phyloP scores from a whole-genome alignment of 1,140 invertebrate species.

The Drosophila eugracilis region DNA sequence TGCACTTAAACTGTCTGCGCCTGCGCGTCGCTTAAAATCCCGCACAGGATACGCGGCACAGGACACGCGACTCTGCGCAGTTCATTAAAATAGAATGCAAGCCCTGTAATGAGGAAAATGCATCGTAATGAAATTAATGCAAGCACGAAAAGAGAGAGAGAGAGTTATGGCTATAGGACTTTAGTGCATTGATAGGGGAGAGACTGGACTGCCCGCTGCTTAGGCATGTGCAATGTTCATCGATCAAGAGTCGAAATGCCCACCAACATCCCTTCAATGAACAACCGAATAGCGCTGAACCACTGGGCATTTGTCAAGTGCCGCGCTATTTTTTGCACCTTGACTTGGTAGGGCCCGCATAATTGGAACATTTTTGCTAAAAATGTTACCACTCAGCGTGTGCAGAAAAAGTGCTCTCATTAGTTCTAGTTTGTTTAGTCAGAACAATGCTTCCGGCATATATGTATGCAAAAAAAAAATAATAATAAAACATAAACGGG shows the following conservation, averaged over 20 bases:
- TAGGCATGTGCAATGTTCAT: slow-evolving; percentile 50
- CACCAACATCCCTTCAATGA: slow-evolving; percentile 13
- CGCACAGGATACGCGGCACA: slow-evolving; percentile 27
- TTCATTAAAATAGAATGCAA: slow-evolving; percentile 76
- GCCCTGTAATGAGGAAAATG: slow-evolving; percentile 75
- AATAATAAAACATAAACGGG: slow-evolving; percentile 5
- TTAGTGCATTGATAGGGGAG: slow-evolving; percentile 14
- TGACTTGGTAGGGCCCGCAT: slow-evolving; percentile 70
- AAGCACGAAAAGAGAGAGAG: slow-evolving; percentile 56
- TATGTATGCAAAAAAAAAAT: slow-evolving; percentile 32
- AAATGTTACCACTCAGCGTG: slow-evolving; percentile 57
- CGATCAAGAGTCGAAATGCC: slow-evolving; percentile 9
- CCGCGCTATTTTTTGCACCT: slow-evolving; percentile 78
- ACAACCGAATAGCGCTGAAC: no score
- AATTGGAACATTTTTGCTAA: slow-evolving; percentile 73
- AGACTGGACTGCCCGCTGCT: slow-evolving; percentile 75
- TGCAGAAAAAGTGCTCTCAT: slow-evolving; percentile 67
- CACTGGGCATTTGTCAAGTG: slow-evolving; percentile 63
- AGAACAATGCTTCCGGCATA: slow-evolving; percentile 40
- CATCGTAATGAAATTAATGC: slow-evolving; percentile 77
- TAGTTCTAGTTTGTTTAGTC: slow-evolving; percentile 78
- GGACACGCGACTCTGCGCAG: slow-evolving; percentile 35
- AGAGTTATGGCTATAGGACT: not conserved
- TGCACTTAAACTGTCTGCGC: slow-evolving; percentile 79
- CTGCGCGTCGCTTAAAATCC: slow-evolving; percentile 70